phyloP scores from a whole-genome alignment of 2,113 vertebrate species.

The Dasyurus viverrinus region DNA sequence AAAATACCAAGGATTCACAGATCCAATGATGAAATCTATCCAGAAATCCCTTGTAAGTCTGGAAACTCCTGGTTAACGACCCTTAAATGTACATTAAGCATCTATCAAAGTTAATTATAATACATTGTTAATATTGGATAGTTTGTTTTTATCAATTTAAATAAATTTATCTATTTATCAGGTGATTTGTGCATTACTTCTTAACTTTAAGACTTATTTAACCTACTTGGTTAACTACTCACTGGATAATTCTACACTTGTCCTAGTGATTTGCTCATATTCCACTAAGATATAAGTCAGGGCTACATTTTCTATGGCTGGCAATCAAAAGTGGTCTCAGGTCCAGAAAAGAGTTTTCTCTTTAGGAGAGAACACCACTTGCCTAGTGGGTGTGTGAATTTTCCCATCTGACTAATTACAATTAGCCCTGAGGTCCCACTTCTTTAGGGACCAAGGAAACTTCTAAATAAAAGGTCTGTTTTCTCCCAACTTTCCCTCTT shows the following conservation, averaged over 20 bases:
- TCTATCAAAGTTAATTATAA: conserved; percentile 64
- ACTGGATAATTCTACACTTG: neutral
- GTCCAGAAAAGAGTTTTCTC: no score
- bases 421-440: neutral
- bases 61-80: neutral
- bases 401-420: neutral
- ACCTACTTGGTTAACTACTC: neutral
- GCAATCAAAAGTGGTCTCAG: neutral
- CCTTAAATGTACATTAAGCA: neutral
- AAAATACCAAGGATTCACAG: neutral
- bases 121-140: conserved; percentile 24
- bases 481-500: neutral
- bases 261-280: neutral
- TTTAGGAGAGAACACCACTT: no score
- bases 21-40: neutral
- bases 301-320: neutral
- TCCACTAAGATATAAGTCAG: neutral
- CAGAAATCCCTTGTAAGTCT: neutral
- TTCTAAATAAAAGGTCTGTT: neutral
- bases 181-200: conserved; percentile 16
- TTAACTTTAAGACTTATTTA: neutral
- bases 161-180: neutral
- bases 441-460: neutral
- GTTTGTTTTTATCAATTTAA: neutral
- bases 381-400: neutral